Percentiles rank a stretch among this genome's conserved stretches.
These are phyloP conservation scores for Cairina moschata DNA, from an alignment of 2,113 vertebrate species.

Conservation along the genomic window DNA sequence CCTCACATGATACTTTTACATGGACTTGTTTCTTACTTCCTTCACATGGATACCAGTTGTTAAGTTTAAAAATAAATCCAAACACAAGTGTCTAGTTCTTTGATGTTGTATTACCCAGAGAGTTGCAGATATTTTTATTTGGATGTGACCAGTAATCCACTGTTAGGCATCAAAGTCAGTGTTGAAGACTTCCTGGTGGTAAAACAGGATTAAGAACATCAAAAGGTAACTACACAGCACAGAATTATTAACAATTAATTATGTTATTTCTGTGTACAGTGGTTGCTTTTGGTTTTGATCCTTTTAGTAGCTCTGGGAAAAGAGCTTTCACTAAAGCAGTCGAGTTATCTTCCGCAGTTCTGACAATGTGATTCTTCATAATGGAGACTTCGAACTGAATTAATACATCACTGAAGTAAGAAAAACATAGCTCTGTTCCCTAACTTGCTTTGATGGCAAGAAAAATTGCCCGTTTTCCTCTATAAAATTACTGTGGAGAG, in stretches of 20 bases:
- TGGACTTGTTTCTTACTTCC: background rate
- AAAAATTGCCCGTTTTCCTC: background rate
- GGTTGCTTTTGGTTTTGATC: background rate
- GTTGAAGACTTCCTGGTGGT: background rate
- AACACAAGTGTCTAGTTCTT: background rate
- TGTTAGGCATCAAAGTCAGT: background rate
- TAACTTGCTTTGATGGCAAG: background rate
- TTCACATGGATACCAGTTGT: background rate
- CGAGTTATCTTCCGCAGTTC: background rate
- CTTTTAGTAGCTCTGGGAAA: background rate
- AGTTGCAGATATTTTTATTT: constrained; percentile 6
- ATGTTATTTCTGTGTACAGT: background rate
- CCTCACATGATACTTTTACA: background rate
- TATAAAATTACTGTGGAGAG: background rate
- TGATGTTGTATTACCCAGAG: background rate
- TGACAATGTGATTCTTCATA: background rate
- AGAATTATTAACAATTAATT: background rate
- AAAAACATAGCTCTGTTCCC: background rate
- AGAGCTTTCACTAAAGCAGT: background rate
- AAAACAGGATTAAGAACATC: constrained; percentile 6
- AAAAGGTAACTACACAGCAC: background rate
- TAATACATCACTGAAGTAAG: background rate
- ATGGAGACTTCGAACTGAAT: background rate
- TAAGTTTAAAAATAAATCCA: background rate
- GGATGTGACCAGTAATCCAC: background rate